These are phyloP conservation scores for Istiophorus platypterus DNA, from an alignment of 2,113 vertebrate genomes.

Conservation along the genomic window DNA sequence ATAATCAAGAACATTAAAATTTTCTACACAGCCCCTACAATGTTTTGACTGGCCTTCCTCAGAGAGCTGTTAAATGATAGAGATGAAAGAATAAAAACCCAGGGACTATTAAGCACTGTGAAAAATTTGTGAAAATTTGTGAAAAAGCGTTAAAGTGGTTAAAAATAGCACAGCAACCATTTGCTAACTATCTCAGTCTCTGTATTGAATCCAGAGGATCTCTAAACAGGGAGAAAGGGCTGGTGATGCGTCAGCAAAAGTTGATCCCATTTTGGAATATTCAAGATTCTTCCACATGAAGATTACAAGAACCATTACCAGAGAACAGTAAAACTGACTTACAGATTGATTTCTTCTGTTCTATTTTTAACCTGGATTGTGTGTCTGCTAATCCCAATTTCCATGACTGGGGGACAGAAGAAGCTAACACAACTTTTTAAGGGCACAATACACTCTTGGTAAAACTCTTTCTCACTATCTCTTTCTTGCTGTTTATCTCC, in stretches of 20 bases:
- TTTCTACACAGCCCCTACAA: too few species aligned
- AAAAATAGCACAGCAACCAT: too few species aligned
- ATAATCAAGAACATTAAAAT: not conserved
- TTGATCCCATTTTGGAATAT: not conserved
- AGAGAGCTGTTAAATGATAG: too few species aligned
- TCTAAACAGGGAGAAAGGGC: too few species aligned
- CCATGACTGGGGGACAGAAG: not conserved
- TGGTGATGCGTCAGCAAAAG: too few species aligned
- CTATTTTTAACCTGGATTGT: not conserved
- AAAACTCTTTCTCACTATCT: not conserved
- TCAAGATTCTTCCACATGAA: not conserved
- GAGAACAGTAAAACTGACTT: not conserved
- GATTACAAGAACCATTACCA: not conserved
- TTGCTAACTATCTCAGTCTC: too few species aligned
- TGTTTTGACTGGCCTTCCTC: too few species aligned
- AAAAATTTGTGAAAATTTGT: too few species aligned
- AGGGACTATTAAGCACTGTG: too few species aligned
- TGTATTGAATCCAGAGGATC: not conserved
- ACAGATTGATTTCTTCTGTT: not conserved
- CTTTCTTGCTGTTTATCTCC: not conserved
- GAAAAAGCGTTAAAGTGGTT: too few species aligned
- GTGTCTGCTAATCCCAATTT: not conserved
- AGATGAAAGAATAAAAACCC: too few species aligned
- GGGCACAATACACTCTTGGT: not conserved
- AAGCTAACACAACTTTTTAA: constrained; percentile 2